Base-by-base conservation (phyloP, 2,888 invertebrate genomes). In the Heliothis peltigera region DNA sequence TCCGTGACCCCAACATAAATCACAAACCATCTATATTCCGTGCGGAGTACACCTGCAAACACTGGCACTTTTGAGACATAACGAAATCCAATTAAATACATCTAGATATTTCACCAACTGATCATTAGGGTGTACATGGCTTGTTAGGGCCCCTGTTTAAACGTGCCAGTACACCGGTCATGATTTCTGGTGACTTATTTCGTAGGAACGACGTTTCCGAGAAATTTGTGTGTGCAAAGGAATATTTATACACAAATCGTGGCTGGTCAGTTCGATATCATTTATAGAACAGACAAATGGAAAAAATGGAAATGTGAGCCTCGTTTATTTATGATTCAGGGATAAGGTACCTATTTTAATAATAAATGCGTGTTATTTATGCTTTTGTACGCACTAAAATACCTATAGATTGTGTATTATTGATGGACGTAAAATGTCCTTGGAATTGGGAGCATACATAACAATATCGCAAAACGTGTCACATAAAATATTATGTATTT, bases 31-130 rank as follows among this genome's bases (percentile, higher is more conserved):
- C 89, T 89, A 90, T 91, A 92, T 90, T 90, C 87, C 86, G 88
- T 89, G 87, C 83, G 69, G 77, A 80, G 83, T 86, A 90, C 91
- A 93, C 91, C 91, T 92, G 92, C 89, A 74, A 87, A 87, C 80
- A 82, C 83, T 84, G 64, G 75, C 82, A 83, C 84, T 84, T 84
- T 80, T 81, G 74, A 81, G 81, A 88, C 88, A 87, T 88, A 90
- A 89, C 90, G 89, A 91, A 91, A 88, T 82, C 92, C 92, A 92
- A 92, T 94, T 95, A 94, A 94, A 93, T 93, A 92, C 91, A 95
- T 95, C 95, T 92, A 87, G 95, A 95, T 94, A 90, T 88, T 84
- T 84, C 66, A 80, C 49, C 72, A 77, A 80, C 82, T 78, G 90
- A 92, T 93, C 93, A 93, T 92, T 93, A 92, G 87, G 82, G 88